Evolutionary conservation across 2,797 vertebrate genomes (phyloP), one percentile per base, ranked within the genome.

Genomic region (Serranus cabrilla): DNA sequence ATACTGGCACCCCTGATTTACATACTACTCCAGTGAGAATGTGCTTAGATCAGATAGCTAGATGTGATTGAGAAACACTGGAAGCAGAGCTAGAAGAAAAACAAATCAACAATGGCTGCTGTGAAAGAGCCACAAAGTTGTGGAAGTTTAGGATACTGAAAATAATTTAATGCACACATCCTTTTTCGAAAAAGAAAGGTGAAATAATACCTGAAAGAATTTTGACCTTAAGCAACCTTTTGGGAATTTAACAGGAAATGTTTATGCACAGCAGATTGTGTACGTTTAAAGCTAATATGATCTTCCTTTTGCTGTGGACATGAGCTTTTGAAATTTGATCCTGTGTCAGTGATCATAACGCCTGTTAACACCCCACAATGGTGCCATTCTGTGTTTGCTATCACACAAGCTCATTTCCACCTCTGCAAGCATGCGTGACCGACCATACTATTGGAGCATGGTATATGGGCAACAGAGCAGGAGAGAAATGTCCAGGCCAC

Each of bases 391-490:
- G 20, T 52, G 63, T 74, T 75, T 57, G 17, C 70, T 63, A 74
- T 16, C 25, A 62, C 85, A 78, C 74, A 17, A 70, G 82, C 78
- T 64, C 63, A 55, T 79, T 81, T 76, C 81, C 68, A 58, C 67
- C 79, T 55, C 70, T 58, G 27, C 57, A 18, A 69, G 59, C 85
- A 87, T 51, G 84, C 75, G 73, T 73, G 83, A 90, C 83, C 87
- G 86, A 71, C 82, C 52, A 18, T 80, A 80, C 72, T 77, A 85
- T 76, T 73, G 80, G 80, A 85, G 87, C 88, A 65, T 88, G 70
- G 61, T 57, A 50, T 75, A 71, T 78, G 84, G 75, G 86, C 88
- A 85, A 43, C 74, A 39, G 80, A 86, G 90, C 88, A 74, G 76
- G 56, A 85, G 83, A 79, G 71, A 58, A n/a, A 7, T 10, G 74